Base-by-base conservation (phyloP, 2,113 vertebrate genomes). In the Cettia cetti region DNA sequence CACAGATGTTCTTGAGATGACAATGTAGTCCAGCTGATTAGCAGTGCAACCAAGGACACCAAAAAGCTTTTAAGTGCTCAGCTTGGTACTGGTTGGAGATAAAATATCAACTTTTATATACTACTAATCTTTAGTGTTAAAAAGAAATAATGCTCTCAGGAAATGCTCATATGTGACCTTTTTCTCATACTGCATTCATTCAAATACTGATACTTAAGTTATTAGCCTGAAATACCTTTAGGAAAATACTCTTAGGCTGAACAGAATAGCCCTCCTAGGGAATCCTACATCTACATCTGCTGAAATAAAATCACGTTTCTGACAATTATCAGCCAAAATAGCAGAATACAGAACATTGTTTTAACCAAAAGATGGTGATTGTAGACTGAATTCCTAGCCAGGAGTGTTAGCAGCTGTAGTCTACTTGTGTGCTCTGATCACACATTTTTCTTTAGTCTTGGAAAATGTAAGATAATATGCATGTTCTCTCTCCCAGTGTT, bases 391-490 rank as follows among this genome's bases (percentile, higher is more conserved):
- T 40, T 69, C 39, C 50, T 21, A 49, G 9, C 8, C 44, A 59
- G 53, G n/a, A 63, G 6, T 22, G 35, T 42, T 65, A 70, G 7
- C 56, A 60, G 7, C 19, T 77, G 23, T 8, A 24, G 13, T 63
- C 86, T 66, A 45, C 6, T 39, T 39, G 10, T 44, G 14, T 49
- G 57, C 27, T 76, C 28, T 76, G 15, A 49, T 37, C 63, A 59
- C 5, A 7, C 0, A 0, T 9, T 54, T 84, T 50, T 37, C 9
- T n/a, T 50, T 50, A 13, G 11, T 37, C 10, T 54, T 69, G 44
- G 23, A 50, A 84, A 68, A 64, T 21, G 3, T 54, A 72, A 37
- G 28, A 30, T 57, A 45, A 49, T 13, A 45, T 40, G 4, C 5
- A 47, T 28, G 4, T 44, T 86, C 57, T 86, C 14, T 60, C 20